Conservation (phyloP, 2,888 invertebrate genomes). For the Polyploca ridens region DNA sequence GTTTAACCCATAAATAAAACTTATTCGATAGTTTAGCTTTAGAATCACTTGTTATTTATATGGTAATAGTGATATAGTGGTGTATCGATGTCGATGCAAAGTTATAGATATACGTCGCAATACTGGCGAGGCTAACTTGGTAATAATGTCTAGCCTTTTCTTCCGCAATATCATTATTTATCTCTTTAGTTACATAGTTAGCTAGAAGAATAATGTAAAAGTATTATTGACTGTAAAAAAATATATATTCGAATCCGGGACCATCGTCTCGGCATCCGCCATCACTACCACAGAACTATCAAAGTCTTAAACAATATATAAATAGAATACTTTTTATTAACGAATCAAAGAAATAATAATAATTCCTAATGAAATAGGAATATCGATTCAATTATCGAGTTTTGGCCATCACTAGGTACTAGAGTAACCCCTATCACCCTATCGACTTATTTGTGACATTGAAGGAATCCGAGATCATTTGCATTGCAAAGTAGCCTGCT, state of each 20-base stretch:
- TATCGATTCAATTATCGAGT: not conserved
- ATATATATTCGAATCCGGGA: not conserved
- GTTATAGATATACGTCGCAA: not conserved
- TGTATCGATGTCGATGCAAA: not conserved
- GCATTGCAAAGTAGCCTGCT: conserved; percentile 70
- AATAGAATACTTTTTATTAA: no score
- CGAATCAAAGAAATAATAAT: no score
- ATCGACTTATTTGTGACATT: conserved; percentile 56
- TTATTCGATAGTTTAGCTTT: conserved; percentile 65
- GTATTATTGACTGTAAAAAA: not conserved
- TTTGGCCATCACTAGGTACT: conserved; percentile 10
- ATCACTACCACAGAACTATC: no score
- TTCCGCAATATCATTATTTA: not conserved
- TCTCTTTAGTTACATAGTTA: not conserved
- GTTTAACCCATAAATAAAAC: conserved; percentile 21
- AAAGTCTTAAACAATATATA: no score
- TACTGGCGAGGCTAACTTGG: not conserved
- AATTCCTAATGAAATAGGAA: not conserved
- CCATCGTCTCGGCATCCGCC: no score
- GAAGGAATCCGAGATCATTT: conserved; percentile 71
- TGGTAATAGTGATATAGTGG: conserved; percentile 59
- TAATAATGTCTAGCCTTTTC: not conserved
- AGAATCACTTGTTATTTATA: conserved; percentile 80
- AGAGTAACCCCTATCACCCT: conserved; percentile 17
- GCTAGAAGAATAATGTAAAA: no score